Evolutionary conservation across 2,888 invertebrate species (phyloP).

Genomic region (Eupithecia vulgata): DNA sequence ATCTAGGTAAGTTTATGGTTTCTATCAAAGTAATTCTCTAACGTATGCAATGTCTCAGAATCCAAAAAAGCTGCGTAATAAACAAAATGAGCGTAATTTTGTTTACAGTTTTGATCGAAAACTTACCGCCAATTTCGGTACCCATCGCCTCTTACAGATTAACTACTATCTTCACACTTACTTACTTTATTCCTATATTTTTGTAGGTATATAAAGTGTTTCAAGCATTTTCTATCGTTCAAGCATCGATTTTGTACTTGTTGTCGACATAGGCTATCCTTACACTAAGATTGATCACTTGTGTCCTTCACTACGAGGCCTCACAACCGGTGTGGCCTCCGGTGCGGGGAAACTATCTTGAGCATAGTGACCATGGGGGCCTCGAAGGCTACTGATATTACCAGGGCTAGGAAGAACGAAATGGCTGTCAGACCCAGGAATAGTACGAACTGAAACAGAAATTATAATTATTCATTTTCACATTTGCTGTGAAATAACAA

Average conservation of each 20-base stretch:
- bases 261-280: neutral
- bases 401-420: conserved; percentile 90
- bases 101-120: neutral
- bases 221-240: neutral
- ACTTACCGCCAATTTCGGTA: neutral
- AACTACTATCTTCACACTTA: neutral
- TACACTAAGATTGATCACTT: conserved; percentile 22
- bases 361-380: conserved; percentile 94
- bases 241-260: neutral
- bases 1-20: neutral
- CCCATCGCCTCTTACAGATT: neutral
- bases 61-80: neutral
- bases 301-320: conserved; percentile 11
- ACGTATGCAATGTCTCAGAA: neutral
- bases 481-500: neutral
- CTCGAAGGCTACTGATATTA: conserved; percentile 92
- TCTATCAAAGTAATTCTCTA: neutral
- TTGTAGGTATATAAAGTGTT: too few species aligned
- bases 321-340: conserved; percentile 73
- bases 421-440: conserved; percentile 92
- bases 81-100: too few species aligned
- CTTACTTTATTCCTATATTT: neutral
- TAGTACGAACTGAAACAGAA: conserved; percentile 85
- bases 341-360: conserved; percentile 86
- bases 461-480: neutral